Percentiles rank a stretch among this genome's conserved stretches.
phyloP scores from a whole-genome alignment of 1,140 invertebrate species.

The Ptiloglossa arizonensis region DNA sequence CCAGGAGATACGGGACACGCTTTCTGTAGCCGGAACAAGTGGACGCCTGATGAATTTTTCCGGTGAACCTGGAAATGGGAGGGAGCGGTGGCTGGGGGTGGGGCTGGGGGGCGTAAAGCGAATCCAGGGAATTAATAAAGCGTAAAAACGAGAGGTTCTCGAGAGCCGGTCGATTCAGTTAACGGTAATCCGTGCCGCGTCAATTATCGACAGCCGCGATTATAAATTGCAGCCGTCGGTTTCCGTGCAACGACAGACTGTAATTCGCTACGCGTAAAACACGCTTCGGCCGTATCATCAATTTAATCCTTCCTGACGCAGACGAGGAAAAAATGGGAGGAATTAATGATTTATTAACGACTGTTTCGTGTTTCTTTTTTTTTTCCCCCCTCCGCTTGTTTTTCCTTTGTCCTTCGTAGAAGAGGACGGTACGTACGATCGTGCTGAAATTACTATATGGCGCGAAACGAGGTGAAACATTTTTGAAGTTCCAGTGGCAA shows the following conservation, averaged over 20 bases:
- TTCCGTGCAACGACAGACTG: slow-evolving; percentile 45
- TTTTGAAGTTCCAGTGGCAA: no score
- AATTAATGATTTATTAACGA: slow-evolving; percentile 16
- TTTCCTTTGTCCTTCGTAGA: no score
- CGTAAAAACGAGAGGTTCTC: slow-evolving; percentile 56
- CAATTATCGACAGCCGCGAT: slow-evolving; percentile 63
- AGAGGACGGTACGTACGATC: no score
- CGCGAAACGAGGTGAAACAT: no score
- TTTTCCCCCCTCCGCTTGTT: no score
- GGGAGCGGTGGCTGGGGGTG: no score
- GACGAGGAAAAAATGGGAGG: slow-evolving; percentile 4
- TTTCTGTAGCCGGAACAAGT: neutral
- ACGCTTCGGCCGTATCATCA: slow-evolving; percentile 44
- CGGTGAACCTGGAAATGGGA: neutral
- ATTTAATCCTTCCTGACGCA: slow-evolving; percentile 53
- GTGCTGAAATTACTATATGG: no score
- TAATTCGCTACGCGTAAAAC: slow-evolving; percentile 53
- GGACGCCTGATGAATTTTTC: neutral
- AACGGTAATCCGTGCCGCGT: slow-evolving; percentile 53
- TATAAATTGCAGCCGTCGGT: slow-evolving; percentile 54
- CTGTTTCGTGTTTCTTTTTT: neutral
- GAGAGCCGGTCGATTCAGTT: slow-evolving; percentile 39
- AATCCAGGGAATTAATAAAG: slow-evolving; percentile 57
- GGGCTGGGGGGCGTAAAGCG: neutral
- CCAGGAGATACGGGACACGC: neutral